Evolutionary conservation across 2,888 invertebrate genomes (phyloP), one percentile per base, ranked within the genome.

Genomic region (Agrilus mali): DNA sequence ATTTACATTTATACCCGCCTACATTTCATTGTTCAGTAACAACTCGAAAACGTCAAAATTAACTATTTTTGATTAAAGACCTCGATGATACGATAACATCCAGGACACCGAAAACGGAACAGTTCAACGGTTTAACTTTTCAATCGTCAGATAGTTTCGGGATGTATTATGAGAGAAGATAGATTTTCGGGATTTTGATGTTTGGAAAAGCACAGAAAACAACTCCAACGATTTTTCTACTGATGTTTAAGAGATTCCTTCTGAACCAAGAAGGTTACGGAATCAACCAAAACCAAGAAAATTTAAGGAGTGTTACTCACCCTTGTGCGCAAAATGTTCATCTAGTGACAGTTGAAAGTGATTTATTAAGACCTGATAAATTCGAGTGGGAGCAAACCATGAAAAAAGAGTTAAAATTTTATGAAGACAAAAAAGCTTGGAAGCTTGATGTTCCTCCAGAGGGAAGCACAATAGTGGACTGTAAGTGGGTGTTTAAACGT

Each of bases 341-440:
- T 39, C 53, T 52, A 42, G 31, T 40, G n/a, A 46, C 44, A 16
- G 47, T 55, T 1, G 4, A 38, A 33, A 53, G 55, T 38, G 54
- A 55, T 14, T 36, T 57, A n/a, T 51, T 52, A 15, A 45, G 55
- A 37, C 44, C 53, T 27, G 55, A 56, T 37, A 34, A 32, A 17
- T 37, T 50, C 4, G 17, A 47, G 33, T 53, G 55, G 54, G 49
- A 39, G 36, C 10, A 46, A 15, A 58, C 60, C 8, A 59, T 59
- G 53, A 3, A 13, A 22, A 53, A 60, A 34, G 58, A 60, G 42
- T 33, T 57, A 16, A 12, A 51, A 14, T 45, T 46, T 7, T 60
- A 59, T 40, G 44, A 53, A 27, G 51, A 56, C 38, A 59, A 60
- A 44, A 42, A 51, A 34, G 51, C 56, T 10, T 59, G 57, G 55